Percentiles rank a stretch among this genome's conserved stretches.
Conservation (phyloP, 2,113 vertebrate species). For the Cyprinodon variegatus region DNA sequence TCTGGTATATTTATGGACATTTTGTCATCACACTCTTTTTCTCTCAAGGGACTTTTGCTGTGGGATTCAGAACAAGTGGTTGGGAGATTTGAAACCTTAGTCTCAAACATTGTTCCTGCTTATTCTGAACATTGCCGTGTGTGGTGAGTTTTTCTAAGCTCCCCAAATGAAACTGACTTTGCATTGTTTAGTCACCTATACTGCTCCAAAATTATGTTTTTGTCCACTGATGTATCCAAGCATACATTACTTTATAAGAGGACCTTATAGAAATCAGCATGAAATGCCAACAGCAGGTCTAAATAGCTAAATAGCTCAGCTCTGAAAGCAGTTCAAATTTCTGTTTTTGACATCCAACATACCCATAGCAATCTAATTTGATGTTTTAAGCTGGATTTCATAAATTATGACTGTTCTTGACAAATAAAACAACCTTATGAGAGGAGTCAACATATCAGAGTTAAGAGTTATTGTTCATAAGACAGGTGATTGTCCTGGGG, state of each 20-base stretch:
- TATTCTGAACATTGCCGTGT: constrained; percentile 56
- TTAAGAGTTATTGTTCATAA: background rate
- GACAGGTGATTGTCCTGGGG: background rate
- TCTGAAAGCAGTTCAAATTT: constrained; percentile 22
- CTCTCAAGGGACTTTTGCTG: constrained; percentile 40
- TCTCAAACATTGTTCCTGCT: constrained; percentile 40
- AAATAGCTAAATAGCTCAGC: constrained; percentile 5
- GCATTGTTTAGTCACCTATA: constrained; percentile 26
- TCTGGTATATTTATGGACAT: constrained; percentile 55
- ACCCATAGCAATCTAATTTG: constrained; percentile 15
- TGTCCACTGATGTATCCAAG: constrained; percentile 25
- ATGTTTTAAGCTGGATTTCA: no score
- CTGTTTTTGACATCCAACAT: constrained; percentile 21
- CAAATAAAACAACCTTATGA: no score
- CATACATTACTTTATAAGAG: constrained; percentile 14
- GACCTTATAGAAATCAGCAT: constrained; percentile 24
- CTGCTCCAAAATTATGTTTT: constrained; percentile 2
- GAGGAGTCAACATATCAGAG: no score
- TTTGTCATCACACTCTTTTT: constrained; percentile 70
- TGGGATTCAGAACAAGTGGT: constrained; percentile 52
- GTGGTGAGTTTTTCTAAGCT: constrained; percentile 54
- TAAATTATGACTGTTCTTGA: no score
- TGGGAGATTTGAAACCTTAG: constrained; percentile 57
- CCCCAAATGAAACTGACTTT: constrained; percentile 42
- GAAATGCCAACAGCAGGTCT: constrained; percentile 11